Base-by-base conservation (phyloP, 2,797 vertebrate species). In the Intellagama lesueurii region DNA sequence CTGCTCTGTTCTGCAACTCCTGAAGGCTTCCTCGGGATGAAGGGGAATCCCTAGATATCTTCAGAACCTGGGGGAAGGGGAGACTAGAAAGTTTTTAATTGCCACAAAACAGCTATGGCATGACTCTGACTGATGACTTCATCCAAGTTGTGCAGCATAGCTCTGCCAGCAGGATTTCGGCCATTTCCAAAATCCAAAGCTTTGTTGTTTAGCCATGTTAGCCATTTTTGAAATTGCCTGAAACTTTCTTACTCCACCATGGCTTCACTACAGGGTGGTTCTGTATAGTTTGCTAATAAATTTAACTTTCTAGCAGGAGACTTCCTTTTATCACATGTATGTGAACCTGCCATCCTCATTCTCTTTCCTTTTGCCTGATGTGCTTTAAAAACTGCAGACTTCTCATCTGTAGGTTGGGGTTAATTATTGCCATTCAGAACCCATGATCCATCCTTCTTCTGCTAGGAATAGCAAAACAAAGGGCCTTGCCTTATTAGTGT, bases 381-480 rank as follows among this genome's bases (percentile, higher is more conserved):
- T 79, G 76, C 60, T 44, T 92, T 52, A 87, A 90, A 69, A 69
- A n/a, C 68, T 83, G 28, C 82, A 70, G 28, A 83, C 28, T 49
- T 83, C 47, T 32, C 49, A 19, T 87, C 4, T 3, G 49, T 76
- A 24, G 32, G 44, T 44, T 64, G 60, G 68, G 80, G 30, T n/a
- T 81, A 82, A 76, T 82, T n/a, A 52, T 69, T 26, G 77, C 7
- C 22, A 1, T 32, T 73, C 17, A 72, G 7, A n/a, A 56, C 52
- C 9, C 52, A 26, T 68, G 24, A 68, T 77, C 6, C 77, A 3
- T 86, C 28, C 32, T 80, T 47, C 22, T 83, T 52, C 76, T 64
- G 17, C 70, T 85, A 5, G n/a, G 73, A 44, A 70, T 70, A 83
- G 83, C 19, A 85, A 75, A 60, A 86, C 11, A 73, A 88, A 73